Evolutionary conservation across 2,797 vertebrate genomes (phyloP).

Genomic region (Semaprochilodus insignis): DNA sequence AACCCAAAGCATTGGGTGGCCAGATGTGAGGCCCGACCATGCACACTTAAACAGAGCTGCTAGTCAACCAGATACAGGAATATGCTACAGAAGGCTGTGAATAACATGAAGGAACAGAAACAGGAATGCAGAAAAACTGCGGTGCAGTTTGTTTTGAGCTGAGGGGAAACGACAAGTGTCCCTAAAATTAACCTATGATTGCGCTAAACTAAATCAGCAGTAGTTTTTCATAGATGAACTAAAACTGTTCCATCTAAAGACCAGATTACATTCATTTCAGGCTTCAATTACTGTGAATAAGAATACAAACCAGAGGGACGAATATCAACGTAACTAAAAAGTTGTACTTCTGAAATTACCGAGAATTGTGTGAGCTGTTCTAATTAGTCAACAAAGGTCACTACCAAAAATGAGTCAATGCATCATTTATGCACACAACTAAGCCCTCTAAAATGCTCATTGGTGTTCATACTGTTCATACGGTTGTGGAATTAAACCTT

Average conservation of each 20-base stretch:
- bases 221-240: too few species aligned
- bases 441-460: not conserved
- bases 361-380: too few species aligned
- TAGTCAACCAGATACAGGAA: conserved; percentile 45
- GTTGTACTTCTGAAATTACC: too few species aligned
- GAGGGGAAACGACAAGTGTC: too few species aligned
- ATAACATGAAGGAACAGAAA: not conserved
- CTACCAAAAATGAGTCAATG: not conserved
- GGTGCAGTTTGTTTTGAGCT: not conserved
- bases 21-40: conserved; percentile 46
- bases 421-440: not conserved
- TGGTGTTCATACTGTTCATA: not conserved
- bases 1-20: conserved; percentile 51
- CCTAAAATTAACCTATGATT: too few species aligned
- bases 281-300: too few species aligned
- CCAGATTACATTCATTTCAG: too few species aligned
- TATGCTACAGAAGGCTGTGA: conserved; percentile 43
- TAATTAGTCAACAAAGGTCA: not conserved
- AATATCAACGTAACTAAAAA: too few species aligned
- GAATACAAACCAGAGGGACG: too few species aligned
- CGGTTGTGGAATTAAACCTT: not conserved
- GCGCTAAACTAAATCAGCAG: too few species aligned
- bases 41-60: conserved; percentile 1
- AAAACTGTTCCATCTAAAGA: too few species aligned
- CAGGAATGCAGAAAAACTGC: not conserved